Conservation (phyloP, 1,140 invertebrate species). For the Drosophila saltans region DNA sequence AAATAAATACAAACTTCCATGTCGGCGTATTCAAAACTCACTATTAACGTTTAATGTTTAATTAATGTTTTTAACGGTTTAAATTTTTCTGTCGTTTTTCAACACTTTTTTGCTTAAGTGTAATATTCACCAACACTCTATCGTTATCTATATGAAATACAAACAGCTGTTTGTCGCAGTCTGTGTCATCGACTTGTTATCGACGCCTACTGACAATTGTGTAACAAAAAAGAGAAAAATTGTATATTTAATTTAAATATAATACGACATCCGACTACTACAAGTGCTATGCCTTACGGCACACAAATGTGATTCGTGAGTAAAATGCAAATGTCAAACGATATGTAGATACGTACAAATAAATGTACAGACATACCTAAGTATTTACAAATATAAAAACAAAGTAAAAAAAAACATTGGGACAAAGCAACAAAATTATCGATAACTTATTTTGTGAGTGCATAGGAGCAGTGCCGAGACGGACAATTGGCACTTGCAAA, state of each 20-base stretch:
- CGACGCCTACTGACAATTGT: slow-evolving; percentile 17
- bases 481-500: slow-evolving; percentile 15
- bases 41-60: too few species aligned
- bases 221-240: slow-evolving; percentile 10
- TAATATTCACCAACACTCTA: neutral
- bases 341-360: neutral
- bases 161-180: slow-evolving; percentile 12
- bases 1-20: too few species aligned
- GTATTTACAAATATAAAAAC: neutral
- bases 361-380: neutral
- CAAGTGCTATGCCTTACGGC: slow-evolving; percentile 4
- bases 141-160: neutral
- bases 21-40: too few species aligned
- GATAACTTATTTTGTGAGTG: neutral
- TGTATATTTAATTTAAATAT: slow-evolving; percentile 1
- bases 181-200: neutral
- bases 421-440: slow-evolving; percentile 9
- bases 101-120: neutral
- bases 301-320: slow-evolving; percentile 16
- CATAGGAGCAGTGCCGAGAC: slow-evolving; percentile 3
- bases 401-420: slow-evolving; percentile 6
- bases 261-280: neutral
- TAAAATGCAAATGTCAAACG: neutral
- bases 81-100: neutral
- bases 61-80: neutral